Evolutionary conservation across 2,113 vertebrate genomes (phyloP), one percentile per base, ranked within the genome.

Genomic region (Ammodytes marinus): DNA sequence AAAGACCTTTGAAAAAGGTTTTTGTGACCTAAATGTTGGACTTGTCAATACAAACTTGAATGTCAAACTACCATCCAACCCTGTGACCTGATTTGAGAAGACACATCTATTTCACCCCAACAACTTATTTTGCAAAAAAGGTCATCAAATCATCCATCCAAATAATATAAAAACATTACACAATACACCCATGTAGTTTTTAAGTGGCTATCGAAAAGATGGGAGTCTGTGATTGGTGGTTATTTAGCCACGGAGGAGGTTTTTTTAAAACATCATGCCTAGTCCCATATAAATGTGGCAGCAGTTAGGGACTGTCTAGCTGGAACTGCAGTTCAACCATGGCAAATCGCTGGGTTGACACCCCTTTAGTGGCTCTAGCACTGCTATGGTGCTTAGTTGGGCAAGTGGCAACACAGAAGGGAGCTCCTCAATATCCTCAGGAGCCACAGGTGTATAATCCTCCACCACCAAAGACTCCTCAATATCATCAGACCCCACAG

Each of bases 261-360:
- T 67, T 78, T 87, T 69, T 6, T 6, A 6, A 54, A 70, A 57
- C 15, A 45, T 50, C 7, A 50, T 6, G 2, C 11, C 27, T 63
- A 35, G 43, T 60, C 47, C 12, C 59, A 14, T 77, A 90, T 89
- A 93, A 89, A 88, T 86, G n/a, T 9, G 47, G 61, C 19, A 27
- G 52, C 61, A 66, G 50, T 75, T 85, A 66, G 77, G 63, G 39
- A 67, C n/a, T 57, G 9, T 82, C 69, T 37, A 47, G 72, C 55
- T 74, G 68, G 73, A 50, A 79, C 57, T 72, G 74, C 69, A 71
- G 77, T 64, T 60, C 80, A 82, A 84, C 66, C 66, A 94, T 93
- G 93, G 76, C 19, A 39, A 76, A 73, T 45, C 15, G 6, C 27
- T 70, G 76, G 79, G 75, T 68, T 58, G 42, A 57, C 53, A 64